Conservation (phyloP, 2,888 invertebrate species). For the Lasioglossum marginatum region DNA sequence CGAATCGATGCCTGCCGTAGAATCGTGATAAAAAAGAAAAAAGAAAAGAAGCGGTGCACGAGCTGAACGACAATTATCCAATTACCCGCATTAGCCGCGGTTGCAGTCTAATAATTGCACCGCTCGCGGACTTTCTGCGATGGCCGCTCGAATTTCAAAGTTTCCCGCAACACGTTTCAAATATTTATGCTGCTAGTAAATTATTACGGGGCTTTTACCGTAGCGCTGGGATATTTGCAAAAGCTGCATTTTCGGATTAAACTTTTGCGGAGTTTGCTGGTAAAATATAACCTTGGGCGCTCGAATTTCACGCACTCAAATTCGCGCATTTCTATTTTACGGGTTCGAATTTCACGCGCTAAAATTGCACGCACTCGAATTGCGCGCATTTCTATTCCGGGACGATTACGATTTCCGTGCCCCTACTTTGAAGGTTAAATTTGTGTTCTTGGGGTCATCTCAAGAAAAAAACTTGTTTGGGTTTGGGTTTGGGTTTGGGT, state of each 20-base stretch:
- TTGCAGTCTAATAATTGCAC: slow-evolving; percentile 75
- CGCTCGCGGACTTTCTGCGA: slow-evolving; percentile 44
- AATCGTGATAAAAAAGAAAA: slow-evolving; percentile 34
- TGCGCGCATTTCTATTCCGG: too few relatives aligned
- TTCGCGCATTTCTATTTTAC: too few relatives aligned
- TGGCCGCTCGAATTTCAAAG: neutral
- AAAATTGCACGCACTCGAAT: neutral
- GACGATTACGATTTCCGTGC: too few relatives aligned
- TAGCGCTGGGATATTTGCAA: neutral
- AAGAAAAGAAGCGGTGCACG: slow-evolving; percentile 43
- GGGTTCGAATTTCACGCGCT: neutral
- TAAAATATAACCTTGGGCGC: slow-evolving; percentile 27
- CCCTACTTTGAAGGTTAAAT: too few relatives aligned
- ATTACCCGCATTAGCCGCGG: slow-evolving; percentile 75
- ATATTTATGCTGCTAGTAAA: neutral
- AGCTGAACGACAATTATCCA: slow-evolving; percentile 74
- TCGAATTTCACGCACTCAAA: neutral
- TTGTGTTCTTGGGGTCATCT: too few relatives aligned
- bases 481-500: too few relatives aligned
- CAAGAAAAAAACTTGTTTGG: too few relatives aligned
- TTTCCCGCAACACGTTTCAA: neutral
- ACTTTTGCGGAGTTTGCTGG: slow-evolving; percentile 37
- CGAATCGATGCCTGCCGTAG: slow-evolving; percentile 37
- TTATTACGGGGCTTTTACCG: neutral
- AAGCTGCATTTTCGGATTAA: neutral